phyloP scores from a whole-genome alignment of 2,888 invertebrate species.

The Dasysyrphus albostriatus region DNA sequence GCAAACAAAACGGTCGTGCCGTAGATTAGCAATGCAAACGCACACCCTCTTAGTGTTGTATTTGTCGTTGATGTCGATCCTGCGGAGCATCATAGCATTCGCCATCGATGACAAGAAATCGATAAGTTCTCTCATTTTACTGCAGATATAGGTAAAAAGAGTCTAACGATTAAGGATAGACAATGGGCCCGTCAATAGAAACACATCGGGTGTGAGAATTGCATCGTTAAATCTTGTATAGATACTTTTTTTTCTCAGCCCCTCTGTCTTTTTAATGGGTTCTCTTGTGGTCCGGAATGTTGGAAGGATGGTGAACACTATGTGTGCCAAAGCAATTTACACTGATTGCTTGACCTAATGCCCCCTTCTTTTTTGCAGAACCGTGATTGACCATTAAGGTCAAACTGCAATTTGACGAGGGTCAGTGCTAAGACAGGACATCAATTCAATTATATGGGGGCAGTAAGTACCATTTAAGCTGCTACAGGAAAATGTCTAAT shows the following conservation, averaged over 20 bases:
- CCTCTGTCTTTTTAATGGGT: constrained; percentile 46
- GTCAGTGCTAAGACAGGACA: constrained; percentile 49
- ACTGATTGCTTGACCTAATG: constrained; percentile 70
- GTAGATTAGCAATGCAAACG: constrained; percentile 71
- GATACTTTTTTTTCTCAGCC: constrained; percentile 26
- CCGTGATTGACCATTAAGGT: constrained; percentile 72
- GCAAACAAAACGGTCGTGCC: constrained; percentile 59
- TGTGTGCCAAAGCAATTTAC: constrained; percentile 57
- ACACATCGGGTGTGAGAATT: constrained; percentile 69
- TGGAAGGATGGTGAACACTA: constrained; percentile 6
- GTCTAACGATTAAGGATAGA: constrained; percentile 42
- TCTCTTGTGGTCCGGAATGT: constrained; percentile 3
- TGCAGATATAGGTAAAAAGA: not conserved
- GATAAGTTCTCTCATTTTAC: constrained; percentile 35
- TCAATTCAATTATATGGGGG: constrained; percentile 71
- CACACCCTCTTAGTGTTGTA: constrained; percentile 44
- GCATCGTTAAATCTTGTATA: constrained; percentile 65
- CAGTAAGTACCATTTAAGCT: constrained; percentile 28
- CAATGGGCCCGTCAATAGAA: constrained; percentile 62
- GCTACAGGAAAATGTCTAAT: constrained; percentile 32
- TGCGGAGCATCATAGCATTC: constrained; percentile 31
- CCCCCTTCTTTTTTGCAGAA: constrained; percentile 42
- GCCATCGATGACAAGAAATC: constrained; percentile 62
- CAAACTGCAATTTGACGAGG: constrained; percentile 70
- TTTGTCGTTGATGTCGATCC: constrained; percentile 13